Base-by-base conservation (phyloP, 2,113 vertebrate genomes). In the Nansenia antarctica region DNA sequence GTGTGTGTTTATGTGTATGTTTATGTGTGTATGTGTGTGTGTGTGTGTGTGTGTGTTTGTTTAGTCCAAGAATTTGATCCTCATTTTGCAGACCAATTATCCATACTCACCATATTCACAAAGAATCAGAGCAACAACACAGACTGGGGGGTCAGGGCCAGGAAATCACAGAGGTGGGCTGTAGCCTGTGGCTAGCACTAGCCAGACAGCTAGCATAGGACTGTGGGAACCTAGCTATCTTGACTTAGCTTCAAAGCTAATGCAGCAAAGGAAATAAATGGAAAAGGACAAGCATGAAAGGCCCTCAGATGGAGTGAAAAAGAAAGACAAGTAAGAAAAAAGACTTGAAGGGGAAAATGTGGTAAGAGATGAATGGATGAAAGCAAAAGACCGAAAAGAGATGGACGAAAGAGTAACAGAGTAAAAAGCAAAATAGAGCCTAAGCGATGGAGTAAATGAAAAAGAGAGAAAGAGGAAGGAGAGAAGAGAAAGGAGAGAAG, bases 1-100 rank as follows among this genome's bases (percentile, higher is more conserved):
- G 80, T 79, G n/a, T n/a, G n/a, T n/a, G n/a, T n/a, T 78, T 73
- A 72, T 67, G 77, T 70, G 80, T 77, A 78, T 81, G 78, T 80
- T 70, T n/a, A n/a, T n/a, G n/a, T 27, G 65, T 63, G 57, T 9
- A 0, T 77, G 52, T 65, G 58, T 78, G 79, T 80, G 80, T 82
- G 80, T 79, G 79, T 80, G 80, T 82, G 80, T 79, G 78, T 73
- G 70, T 67, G 77, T 70, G 80, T 77, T 80, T 81, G 78, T 80
- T 70, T n/a, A n/a, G n/a, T n/a, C n/a, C 2, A 27, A 68, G 47
- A 20, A 59, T 49, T 76, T 79, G 74, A 82, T 88, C 69, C 79
- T 74, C 27, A 72, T 77, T 82, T 81, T 78, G 83, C 76, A 74
- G 77, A 72, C 74, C 69, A 70, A 86, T 88, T 84, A 84, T 77